Conservation (phyloP, 2,113 vertebrate genomes). For the Camelus bactrianus region DNA sequence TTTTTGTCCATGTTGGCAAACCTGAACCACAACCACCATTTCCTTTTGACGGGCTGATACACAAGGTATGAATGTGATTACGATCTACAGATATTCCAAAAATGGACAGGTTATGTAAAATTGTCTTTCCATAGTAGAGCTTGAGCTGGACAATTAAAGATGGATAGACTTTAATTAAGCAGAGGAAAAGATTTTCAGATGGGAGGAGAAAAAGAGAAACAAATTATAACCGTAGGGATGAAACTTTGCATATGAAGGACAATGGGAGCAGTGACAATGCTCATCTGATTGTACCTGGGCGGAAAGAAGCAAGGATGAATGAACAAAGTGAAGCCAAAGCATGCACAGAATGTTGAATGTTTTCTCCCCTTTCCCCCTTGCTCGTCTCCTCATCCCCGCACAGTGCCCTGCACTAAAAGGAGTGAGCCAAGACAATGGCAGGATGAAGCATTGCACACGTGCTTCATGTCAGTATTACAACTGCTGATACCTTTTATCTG, state of each 20-base stretch:
- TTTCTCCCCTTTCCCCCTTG: background rate
- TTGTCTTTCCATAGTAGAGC: background rate
- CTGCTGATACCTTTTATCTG: background rate
- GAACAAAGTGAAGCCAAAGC: background rate
- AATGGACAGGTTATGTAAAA: background rate
- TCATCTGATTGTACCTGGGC: background rate
- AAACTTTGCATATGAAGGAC: background rate
- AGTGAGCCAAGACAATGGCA: background rate
- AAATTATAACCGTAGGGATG: background rate
- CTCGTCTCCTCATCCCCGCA: background rate
- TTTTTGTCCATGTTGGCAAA: background rate
- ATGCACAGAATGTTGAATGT: background rate
- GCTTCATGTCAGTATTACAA: background rate
- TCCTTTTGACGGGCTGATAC: background rate
- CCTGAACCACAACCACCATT: background rate
- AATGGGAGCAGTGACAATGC: background rate
- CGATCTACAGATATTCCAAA: background rate
- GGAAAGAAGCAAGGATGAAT: background rate
- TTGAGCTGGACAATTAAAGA: background rate
- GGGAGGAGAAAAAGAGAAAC: background rate
- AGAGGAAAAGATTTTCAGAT: background rate
- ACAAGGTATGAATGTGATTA: background rate
- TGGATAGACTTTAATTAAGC: background rate
- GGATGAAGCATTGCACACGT: background rate
- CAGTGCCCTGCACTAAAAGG: background rate